phyloP scores from a whole-genome alignment of 1,140 invertebrate species.

The Apis dorsata region DNA sequence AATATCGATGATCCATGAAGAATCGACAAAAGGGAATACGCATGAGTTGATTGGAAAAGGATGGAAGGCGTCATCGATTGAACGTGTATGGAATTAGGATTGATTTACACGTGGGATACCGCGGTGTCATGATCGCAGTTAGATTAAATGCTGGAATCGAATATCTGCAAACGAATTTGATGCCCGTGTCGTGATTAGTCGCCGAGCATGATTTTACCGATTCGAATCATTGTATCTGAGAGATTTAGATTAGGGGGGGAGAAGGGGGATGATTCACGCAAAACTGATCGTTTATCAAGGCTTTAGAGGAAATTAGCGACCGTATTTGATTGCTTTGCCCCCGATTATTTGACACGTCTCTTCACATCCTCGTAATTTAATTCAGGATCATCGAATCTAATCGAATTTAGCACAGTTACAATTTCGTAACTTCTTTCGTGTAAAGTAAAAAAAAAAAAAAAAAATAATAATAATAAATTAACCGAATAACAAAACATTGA shows the following conservation, averaged over 20 bases:
- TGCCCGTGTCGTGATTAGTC: too few species aligned
- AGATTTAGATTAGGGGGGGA: neutral
- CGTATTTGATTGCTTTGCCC: neutral
- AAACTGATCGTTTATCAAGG: too few species aligned
- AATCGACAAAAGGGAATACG: neutral
- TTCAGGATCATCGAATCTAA: neutral
- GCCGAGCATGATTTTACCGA: neutral
- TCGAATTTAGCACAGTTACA: neutral
- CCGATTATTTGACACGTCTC: too few species aligned
- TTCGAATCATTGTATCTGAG: neutral
- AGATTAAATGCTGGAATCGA: neutral
- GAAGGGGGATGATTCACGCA: neutral
- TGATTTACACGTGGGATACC: constrained; percentile 14
- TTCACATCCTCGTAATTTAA: neutral
- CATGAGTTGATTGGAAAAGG: neutral
- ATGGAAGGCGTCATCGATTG: constrained; percentile 6
- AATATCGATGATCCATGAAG: too few species aligned
- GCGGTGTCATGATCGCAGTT: neutral
- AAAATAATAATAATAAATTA: neutral
- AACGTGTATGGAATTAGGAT: constrained; percentile 19
- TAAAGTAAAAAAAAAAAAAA: neutral
- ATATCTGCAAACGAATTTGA: neutral
- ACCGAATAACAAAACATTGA: neutral
- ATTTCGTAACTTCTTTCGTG: neutral
- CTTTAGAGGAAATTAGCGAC: neutral